Percentiles rank a stretch among this genome's conserved stretches.
Evolutionary conservation across 2,888 invertebrate species (phyloP).

Genomic region (Diarsia dahlii): DNA sequence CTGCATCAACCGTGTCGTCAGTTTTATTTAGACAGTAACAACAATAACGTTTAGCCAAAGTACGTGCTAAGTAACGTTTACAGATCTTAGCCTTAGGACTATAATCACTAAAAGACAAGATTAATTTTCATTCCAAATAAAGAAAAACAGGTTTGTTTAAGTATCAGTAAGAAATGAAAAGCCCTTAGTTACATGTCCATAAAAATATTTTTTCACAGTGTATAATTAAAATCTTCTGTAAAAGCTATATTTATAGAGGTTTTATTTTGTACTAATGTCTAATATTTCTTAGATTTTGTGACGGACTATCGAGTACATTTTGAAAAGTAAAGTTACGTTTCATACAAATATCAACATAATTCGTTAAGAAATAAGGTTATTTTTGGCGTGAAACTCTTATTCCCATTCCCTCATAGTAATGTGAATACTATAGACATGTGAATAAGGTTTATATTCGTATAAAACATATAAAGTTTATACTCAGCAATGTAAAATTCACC

Average conservation of each 20-base stretch:
- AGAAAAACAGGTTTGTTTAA: background rate
- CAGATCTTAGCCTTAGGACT: background rate
- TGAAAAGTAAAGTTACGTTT: background rate
- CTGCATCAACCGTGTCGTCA: no score
- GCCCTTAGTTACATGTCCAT: conserved; percentile 2
- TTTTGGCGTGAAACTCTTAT: background rate
- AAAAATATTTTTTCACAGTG: conserved; percentile 53
- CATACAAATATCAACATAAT: background rate
- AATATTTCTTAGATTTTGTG: conserved; percentile 4
- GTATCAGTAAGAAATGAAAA: conserved; percentile 2
- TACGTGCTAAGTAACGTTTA: background rate
- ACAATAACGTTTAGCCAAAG: background rate
- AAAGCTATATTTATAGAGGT: conserved; percentile 45
- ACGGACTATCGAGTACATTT: background rate
- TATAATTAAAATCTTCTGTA: conserved; percentile 37
- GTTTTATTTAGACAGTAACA: background rate
- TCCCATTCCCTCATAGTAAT: background rate
- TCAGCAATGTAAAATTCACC: background rate
- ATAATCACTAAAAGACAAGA: background rate
- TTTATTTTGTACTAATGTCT: conserved; percentile 45
- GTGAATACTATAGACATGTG: accelerated
- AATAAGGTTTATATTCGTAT: background rate
- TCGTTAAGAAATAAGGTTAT: background rate
- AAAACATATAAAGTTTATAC: background rate
- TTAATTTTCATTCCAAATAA: background rate